phyloP scores from a whole-genome alignment of 2,888 invertebrate genomes.

The Caenorhabditis macrosperma region DNA sequence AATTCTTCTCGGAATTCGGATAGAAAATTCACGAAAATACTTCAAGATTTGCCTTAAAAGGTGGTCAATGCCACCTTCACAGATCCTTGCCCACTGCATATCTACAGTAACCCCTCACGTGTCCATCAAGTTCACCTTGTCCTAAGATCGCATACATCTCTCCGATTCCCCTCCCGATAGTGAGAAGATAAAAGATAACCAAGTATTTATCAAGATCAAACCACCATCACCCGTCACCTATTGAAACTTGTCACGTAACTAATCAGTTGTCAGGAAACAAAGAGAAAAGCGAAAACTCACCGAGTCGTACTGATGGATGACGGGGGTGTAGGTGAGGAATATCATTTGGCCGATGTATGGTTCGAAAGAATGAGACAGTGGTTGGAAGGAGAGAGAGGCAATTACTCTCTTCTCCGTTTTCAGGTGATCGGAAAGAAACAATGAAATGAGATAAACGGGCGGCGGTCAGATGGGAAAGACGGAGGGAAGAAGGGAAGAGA shows the following conservation, averaged over 20 bases:
- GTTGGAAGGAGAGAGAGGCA: not conserved
- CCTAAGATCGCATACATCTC: too few relatives aligned
- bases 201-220: not conserved
- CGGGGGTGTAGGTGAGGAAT: slow-evolving; percentile 45
- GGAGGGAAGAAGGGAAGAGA: slow-evolving; percentile 9
- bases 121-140: too few relatives aligned
- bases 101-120: too few relatives aligned
- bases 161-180: too few relatives aligned
- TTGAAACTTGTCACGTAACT: too few relatives aligned
- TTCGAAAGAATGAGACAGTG: not conserved
- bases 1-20: too few relatives aligned
- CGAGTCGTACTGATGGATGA: slow-evolving; percentile 49
- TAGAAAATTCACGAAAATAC: too few relatives aligned
- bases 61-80: too few relatives aligned
- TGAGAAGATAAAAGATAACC: too few relatives aligned
- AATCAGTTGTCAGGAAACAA: too few relatives aligned
- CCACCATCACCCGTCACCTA: not conserved
- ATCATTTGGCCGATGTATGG: slow-evolving; percentile 9
- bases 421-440: slow-evolving; percentile 26
- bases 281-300: slow-evolving; percentile 13
- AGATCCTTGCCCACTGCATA: too few relatives aligned
- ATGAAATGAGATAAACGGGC: slow-evolving; percentile 4
- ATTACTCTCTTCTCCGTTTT: slow-evolving; percentile 17
- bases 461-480: slow-evolving; percentile 4
- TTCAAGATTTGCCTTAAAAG: too few relatives aligned